These are phyloP conservation scores for Oostethus manadensis DNA, from an alignment of 2,113 vertebrate species.

Conservation along the genomic window DNA sequence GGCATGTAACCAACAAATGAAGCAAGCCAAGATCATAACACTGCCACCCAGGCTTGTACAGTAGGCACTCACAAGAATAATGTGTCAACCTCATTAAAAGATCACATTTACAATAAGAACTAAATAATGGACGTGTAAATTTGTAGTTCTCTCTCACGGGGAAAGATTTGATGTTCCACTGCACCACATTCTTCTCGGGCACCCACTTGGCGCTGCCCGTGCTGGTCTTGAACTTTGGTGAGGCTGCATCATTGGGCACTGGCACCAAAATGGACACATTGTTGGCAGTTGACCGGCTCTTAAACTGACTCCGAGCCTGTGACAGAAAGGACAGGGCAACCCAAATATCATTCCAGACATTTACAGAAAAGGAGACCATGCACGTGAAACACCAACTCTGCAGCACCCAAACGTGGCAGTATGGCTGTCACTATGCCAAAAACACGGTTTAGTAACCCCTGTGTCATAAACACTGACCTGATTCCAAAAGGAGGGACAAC, in stretches of 20 bases:
- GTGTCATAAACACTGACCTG: constrained; percentile 32
- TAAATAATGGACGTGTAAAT: not conserved
- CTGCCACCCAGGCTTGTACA: not conserved
- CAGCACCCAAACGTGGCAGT: not conserved
- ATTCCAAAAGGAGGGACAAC: constrained; percentile 6
- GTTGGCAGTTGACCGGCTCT: constrained; percentile 77
- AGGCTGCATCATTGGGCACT: constrained; percentile 78
- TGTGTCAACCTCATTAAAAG: not conserved
- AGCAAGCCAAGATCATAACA: not conserved
- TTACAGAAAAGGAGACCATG: not conserved
- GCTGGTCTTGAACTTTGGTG: constrained; percentile 79
- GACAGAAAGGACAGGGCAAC: constrained; percentile 11
- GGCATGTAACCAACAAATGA: not conserved
- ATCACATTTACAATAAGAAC: not conserved
- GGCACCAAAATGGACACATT: constrained; percentile 77
- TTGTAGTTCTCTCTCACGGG: constrained; percentile 56
- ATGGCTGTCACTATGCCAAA: constrained; percentile 7
- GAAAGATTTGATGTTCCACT: constrained; percentile 80
- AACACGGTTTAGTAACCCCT: constrained; percentile 31
- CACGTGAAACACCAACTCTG: constrained; percentile 10
- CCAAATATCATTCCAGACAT: constrained; percentile 36
- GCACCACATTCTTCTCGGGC: constrained; percentile 74
- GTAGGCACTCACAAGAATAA: not conserved
- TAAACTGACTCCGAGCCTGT: constrained; percentile 78
- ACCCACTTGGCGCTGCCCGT: constrained; percentile 76